Evolutionary conservation across 2,888 invertebrate genomes (phyloP), one percentile per base, ranked within the genome.

Genomic region (Eupithecia tripunctaria): DNA sequence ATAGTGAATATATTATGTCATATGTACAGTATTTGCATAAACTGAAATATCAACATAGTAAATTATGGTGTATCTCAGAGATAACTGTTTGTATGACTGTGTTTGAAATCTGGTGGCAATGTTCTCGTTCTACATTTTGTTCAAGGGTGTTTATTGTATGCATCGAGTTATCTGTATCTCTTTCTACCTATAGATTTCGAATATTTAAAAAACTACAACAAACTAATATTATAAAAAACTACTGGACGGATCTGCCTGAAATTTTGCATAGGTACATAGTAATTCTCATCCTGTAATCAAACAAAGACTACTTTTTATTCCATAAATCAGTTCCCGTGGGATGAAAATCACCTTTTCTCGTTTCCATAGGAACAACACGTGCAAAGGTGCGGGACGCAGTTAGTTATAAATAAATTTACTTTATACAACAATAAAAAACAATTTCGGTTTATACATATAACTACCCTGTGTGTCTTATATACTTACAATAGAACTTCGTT

Each of bases 1-100:
- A 75, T 71, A 62, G 38, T 68, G 32, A 65, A 65, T 71, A 60
- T 73, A 65, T 77, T 76, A 72, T 76, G 47, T 79, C 76, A 75
- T 72, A 70, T 59, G 65, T 67, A 77, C 62, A 51, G 38, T 69
- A 66, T 80, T 80, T 78, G 65, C 72, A 72, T 71, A 71, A 70
- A 73, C 43, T 70, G 65, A 70, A 70, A 63, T 67, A 60, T 71
- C 70, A 66, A 66, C 67, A 68, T 66, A 60, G 72, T 70, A 69
- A 59, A 64, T 72, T 56, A 68, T 67, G 56, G 47, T 67, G 62
- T 70, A 14, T 56, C 36, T 65, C 51, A 0, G 32, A 68, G 62
- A 63, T 63, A 63, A 51, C 47, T 64, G 64, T 64, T 64, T 21
- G 63, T 14, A 14, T 12, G 14, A 25, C 56, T 56, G 38, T 64